A percentile compares a stretch with the other conserved stretches of the same genome.
Conservation (phyloP, 2,888 invertebrate genomes). For the Morinoia aosen region DNA sequence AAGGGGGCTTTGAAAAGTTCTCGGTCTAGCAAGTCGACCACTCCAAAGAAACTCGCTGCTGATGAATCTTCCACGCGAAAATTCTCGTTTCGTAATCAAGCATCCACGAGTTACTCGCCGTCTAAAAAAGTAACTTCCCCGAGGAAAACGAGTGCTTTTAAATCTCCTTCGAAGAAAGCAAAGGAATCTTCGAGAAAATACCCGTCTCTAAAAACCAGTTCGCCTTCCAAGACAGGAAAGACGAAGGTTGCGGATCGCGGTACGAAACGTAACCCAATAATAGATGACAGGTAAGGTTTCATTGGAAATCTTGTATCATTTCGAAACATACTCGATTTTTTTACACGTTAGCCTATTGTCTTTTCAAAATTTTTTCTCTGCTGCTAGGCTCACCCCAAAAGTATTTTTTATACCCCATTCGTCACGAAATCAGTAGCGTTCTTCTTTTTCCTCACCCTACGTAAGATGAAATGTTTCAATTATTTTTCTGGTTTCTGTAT, state of each 20-base stretch:
- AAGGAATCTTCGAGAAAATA: neutral
- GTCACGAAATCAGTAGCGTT: too few relatives aligned
- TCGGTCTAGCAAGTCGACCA: neutral
- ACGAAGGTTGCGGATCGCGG: neutral
- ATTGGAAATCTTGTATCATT: neutral
- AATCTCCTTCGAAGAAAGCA: neutral
- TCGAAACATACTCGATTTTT: neutral
- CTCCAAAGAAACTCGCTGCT: neutral
- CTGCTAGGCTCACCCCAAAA: too few relatives aligned
- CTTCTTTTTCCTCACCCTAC: too few relatives aligned
- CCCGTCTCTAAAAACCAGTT: neutral
- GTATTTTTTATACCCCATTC: too few relatives aligned
- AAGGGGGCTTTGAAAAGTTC: neutral
- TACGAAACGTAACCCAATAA: neutral
- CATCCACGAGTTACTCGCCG: neutral
- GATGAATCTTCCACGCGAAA: neutral
- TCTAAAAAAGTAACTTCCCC: neutral
- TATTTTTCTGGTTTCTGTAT: neutral
- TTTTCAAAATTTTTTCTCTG: too few relatives aligned
- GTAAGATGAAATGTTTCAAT: too few relatives aligned
- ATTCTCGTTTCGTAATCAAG: neutral
- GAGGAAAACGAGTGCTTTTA: neutral
- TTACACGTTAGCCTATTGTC: too few relatives aligned
- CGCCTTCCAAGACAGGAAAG: neutral
- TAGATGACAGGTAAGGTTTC: neutral